Evolutionary conservation across 2,888 invertebrate genomes (phyloP), one percentile per base, ranked within the genome.

Genomic region (Gerris lacustris): DNA sequence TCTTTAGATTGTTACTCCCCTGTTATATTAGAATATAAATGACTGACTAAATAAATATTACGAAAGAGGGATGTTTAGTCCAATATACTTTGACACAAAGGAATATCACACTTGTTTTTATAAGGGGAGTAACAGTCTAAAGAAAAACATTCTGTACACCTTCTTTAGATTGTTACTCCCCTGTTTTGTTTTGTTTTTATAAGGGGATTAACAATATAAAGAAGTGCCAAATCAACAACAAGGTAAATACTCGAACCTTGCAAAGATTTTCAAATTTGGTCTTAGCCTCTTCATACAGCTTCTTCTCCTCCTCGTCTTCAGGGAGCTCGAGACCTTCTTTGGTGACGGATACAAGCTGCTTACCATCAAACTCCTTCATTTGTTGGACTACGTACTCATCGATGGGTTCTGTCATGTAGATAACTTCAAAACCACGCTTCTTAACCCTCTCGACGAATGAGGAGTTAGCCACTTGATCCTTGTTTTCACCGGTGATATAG

Each of bases 321-420:
- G 98, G 98, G 66, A 99, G 85, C 79, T 98, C 97, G 45, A 99
- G 84, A 71, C 98, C 96, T 81, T 99, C 99, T 83, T 98, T 99
- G 76, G 97, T 97, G 68, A 99, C 97, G 0, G 96, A 96, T 0
- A 97, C 94, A 44, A 99, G 84, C 75, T 91, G 90, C 82, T 97
- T 97, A 76, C 95, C 97, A 77, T 99, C 96, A 79, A 92, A 98
- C 80, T 99, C 98, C 83, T 94, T 98, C 84, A 99, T 85, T 81
- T 99, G 97, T 81, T 99, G 98, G 44, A 96, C 95, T 77, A 96
- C 96, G 79, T 99, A 99, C 82, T 99, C 98, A 82, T 99, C 99
- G 78, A 99, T 99, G 70, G 99, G 98, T 81, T 99, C 98, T 0
- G 92, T 91, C 98, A 99, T 99, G 88, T 98, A 99, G 69, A 99